These are phyloP conservation scores for Chironomus tentans DNA, from an alignment of 2,888 invertebrate species.

Conservation along the genomic window DNA sequence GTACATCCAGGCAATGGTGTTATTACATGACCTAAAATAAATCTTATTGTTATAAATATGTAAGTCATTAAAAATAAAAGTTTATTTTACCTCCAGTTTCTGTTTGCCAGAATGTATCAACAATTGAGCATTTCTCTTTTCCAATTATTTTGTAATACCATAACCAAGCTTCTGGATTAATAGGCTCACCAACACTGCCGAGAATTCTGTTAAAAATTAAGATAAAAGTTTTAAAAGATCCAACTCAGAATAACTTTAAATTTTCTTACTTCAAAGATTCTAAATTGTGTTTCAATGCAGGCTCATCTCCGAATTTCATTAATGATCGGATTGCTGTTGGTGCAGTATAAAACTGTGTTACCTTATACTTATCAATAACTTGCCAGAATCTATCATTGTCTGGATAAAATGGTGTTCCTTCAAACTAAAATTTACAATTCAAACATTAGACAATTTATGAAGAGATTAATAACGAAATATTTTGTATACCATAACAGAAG, in stretches of 20 bases:
- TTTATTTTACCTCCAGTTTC: slow-evolving; percentile 73
- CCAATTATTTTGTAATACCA: slow-evolving; percentile 89
- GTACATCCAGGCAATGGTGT: slow-evolving; percentile 94
- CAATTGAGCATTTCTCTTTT: slow-evolving; percentile 75
- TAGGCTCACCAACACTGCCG: slow-evolving; percentile 98
- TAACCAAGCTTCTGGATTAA: slow-evolving; percentile 95
- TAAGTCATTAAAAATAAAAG: background rate
- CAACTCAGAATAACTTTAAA: too few species aligned
- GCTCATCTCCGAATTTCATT: slow-evolving; percentile 86
- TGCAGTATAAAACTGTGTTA: slow-evolving; percentile 95
- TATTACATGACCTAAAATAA: slow-evolving; percentile 63
- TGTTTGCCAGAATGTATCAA: slow-evolving; percentile 99
- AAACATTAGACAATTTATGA: background rate
- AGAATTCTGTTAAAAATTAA: slow-evolving; percentile 51
- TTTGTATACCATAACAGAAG: slow-evolving; percentile 74
- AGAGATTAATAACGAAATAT: background rate
- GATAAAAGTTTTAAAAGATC: too few species aligned
- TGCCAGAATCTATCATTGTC: slow-evolving; percentile 89
- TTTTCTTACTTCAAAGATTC: slow-evolving; percentile 37
- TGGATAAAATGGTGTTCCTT: slow-evolving; percentile 95
- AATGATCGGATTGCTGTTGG: slow-evolving; percentile 95
- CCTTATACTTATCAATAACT: slow-evolving; percentile 86
- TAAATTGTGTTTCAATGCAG: slow-evolving; percentile 59
- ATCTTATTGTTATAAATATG: background rate
- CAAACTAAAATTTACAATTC: slow-evolving; percentile 57